Evolutionary conservation across 92 coral and sea anemone genomes (phyloP).

Genomic region (Epizoanthus rinbou): DNA sequence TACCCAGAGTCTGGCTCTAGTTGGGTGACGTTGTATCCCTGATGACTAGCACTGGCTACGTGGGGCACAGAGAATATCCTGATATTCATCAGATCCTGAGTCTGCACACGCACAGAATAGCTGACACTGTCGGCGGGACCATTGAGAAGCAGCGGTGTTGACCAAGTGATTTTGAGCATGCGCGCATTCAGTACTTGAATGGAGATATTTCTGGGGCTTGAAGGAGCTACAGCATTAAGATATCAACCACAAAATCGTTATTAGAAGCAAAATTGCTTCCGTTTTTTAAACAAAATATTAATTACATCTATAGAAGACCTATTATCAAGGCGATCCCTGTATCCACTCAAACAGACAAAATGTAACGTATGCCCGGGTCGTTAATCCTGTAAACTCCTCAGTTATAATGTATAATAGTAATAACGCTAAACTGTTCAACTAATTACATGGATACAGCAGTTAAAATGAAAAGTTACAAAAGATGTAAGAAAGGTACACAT

Average conservation of each 20-base stretch:
- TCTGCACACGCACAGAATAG: slow-evolving; percentile 61
- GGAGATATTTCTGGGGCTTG: slow-evolving; percentile 61
- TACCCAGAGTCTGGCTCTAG: slow-evolving; percentile 70
- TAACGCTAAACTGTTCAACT: no score
- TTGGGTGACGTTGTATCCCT: slow-evolving; percentile 46
- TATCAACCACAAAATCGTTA: neutral
- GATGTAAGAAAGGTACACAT: no score
- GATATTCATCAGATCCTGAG: slow-evolving; percentile 51
- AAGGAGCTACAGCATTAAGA: slow-evolving; percentile 58
- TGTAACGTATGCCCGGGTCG: no score
- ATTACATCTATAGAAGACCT: neutral
- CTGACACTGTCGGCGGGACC: slow-evolving; percentile 65
- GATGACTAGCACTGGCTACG: slow-evolving; percentile 36
- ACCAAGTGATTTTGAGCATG: slow-evolving; percentile 62
- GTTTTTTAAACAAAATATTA: neutral
- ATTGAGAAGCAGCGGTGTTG: slow-evolving; percentile 66
- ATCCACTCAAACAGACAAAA: no score
- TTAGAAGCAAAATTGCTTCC: no score
- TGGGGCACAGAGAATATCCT: slow-evolving; percentile 46
- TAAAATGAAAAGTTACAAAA: no score
- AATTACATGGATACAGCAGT: no score
- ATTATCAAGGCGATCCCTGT: neutral
- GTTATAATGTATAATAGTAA: no score
- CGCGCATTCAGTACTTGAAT: slow-evolving; percentile 48
- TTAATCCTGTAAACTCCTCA: no score